Conservation (phyloP, 2,113 vertebrate genomes). For the Geococcyx californianus region DNA sequence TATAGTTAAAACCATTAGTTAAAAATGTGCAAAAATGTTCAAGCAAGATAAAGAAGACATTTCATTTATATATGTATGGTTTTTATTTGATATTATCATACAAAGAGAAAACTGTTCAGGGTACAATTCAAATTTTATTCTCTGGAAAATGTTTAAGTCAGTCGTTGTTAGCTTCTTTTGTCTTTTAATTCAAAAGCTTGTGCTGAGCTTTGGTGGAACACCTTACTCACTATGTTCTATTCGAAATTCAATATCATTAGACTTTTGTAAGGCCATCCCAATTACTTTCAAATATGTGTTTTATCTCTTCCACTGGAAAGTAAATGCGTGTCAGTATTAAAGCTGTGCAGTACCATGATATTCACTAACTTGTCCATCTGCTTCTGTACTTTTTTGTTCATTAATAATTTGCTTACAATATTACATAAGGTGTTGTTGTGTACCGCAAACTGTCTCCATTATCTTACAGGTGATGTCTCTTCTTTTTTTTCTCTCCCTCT, state of each 20-base stretch:
- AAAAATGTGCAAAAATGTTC: constrained; percentile 10
- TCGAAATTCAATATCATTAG: constrained; percentile 52
- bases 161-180: neutral
- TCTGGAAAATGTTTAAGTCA: constrained; percentile 34
- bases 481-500: constrained; percentile 59
- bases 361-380: constrained; percentile 72
- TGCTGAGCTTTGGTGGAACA: constrained; percentile 73
- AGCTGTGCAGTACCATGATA: constrained; percentile 72
- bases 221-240: constrained; percentile 45
- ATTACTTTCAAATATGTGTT: constrained; percentile 60
- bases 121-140: constrained; percentile 5
- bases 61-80: neutral
- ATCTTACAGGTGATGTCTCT: constrained; percentile 68
- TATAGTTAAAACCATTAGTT: neutral
- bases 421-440: constrained; percentile 63
- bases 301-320: constrained; percentile 73
- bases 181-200: constrained; percentile 15
- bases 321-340: constrained; percentile 78
- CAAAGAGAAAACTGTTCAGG: constrained; percentile 9
- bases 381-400: constrained; percentile 74
- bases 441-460: constrained; percentile 68
- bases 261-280: constrained; percentile 43
- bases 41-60: constrained; percentile 26
- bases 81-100: constrained; percentile 2
- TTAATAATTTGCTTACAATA: constrained; percentile 71